Percentiles rank a stretch among this genome's conserved stretches.
phyloP scores from a whole-genome alignment of 1,140 invertebrate genomes.

The Andricus grossulariae region DNA sequence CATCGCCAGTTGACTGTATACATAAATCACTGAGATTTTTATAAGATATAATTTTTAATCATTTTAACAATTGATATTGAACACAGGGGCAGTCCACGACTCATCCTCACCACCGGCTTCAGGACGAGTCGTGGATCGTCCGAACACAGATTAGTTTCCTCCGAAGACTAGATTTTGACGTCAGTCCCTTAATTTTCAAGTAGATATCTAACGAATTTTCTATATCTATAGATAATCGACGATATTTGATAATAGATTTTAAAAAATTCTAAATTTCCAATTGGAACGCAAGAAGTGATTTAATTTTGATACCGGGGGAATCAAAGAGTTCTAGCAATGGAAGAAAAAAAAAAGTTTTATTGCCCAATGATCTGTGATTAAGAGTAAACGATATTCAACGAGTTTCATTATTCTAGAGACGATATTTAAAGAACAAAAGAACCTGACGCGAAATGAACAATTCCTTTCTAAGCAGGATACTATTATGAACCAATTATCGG shows the following conservation, averaged over 20 bases:
- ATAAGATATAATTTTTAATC: slow-evolving; percentile 17
- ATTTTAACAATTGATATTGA: background rate
- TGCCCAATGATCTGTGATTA: slow-evolving; percentile 29
- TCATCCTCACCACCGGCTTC: too few relatives aligned
- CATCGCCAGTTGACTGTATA: background rate
- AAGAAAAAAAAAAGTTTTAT: slow-evolving; percentile 9
- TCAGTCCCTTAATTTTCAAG: slow-evolving; percentile 12
- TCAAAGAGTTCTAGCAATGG: slow-evolving; percentile 5
- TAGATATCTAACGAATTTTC: slow-evolving; percentile 21
- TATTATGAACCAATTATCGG: slow-evolving; percentile 1
- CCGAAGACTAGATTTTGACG: slow-evolving; percentile 13
- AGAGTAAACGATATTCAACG: slow-evolving; percentile 25
- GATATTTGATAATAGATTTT: slow-evolving; percentile 18
- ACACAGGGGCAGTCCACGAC: too few relatives aligned
- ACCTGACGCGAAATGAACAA: background rate
- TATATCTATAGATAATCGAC: slow-evolving; percentile 10
- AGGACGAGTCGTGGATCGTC: too few relatives aligned
- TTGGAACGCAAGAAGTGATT: background rate
- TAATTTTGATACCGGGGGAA: slow-evolving; percentile 16
- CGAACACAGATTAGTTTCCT: slow-evolving; percentile 6
- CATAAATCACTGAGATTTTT: background rate
- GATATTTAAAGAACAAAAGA: slow-evolving; percentile 1
- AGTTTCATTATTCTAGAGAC: slow-evolving; percentile 18
- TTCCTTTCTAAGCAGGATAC: background rate
- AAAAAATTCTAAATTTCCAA: slow-evolving; percentile 27